A percentile compares a stretch with the other conserved stretches of the same genome.
phyloP scores from a whole-genome alignment of 2,797 vertebrate genomes.

The Florisuga fusca region DNA sequence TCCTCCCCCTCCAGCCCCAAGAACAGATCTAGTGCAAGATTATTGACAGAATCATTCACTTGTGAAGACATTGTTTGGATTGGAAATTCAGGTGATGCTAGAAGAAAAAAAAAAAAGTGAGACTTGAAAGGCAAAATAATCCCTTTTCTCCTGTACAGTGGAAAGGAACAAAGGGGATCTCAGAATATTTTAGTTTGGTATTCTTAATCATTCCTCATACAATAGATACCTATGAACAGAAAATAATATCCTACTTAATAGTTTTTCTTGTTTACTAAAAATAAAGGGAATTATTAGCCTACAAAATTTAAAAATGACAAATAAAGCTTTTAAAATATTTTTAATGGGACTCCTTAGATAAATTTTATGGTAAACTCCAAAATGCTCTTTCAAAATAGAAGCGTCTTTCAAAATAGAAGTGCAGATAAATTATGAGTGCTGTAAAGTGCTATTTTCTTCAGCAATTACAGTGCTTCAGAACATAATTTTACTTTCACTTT shows the following conservation, averaged over 20 bases:
- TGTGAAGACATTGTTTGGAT: background rate
- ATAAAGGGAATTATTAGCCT: background rate
- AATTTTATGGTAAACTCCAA: background rate
- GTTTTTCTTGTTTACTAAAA: background rate
- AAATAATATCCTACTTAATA: background rate
- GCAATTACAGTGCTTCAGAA: slow-evolving; percentile 6
- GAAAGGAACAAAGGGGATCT: background rate
- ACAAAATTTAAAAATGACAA: background rate
- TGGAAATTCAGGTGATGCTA: background rate
- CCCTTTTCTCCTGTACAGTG: background rate
- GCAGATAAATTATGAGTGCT: background rate
- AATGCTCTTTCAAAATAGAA: background rate
- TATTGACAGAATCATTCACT: background rate
- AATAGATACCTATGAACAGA: background rate
- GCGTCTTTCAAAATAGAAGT: background rate
- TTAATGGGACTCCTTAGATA: background rate
- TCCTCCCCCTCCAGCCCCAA: fast-evolving
- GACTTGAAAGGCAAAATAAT: background rate
- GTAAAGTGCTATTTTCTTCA: background rate
- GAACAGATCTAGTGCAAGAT: background rate
- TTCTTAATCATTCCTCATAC: background rate
- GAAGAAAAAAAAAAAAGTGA: background rate
- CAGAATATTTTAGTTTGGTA: background rate
- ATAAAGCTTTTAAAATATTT: background rate
- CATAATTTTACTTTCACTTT: background rate